These are phyloP conservation scores for Cataglyphis cursor DNA, from an alignment of 2,888 invertebrate genomes.

Conservation along the genomic window DNA sequence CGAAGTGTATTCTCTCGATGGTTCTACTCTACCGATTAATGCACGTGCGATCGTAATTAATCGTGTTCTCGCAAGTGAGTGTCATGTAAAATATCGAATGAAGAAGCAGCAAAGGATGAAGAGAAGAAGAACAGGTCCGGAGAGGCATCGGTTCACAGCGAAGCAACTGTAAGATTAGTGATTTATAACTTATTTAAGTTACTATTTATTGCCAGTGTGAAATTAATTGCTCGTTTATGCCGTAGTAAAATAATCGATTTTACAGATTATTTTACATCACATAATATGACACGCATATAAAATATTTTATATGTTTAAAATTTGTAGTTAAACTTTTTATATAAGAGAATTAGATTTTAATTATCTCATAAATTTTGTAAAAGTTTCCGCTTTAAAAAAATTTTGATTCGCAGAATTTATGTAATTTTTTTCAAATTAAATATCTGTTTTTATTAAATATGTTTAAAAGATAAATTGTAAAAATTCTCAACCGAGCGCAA, in stretches of 20 bases:
- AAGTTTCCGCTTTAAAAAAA: background rate
- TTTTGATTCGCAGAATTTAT: background rate
- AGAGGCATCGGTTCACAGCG: background rate
- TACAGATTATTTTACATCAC: background rate
- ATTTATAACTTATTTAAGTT: background rate
- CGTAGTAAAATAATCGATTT: background rate
- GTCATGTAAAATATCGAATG: background rate
- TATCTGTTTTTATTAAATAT: background rate
- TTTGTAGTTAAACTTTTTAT: background rate
- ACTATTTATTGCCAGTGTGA: background rate
- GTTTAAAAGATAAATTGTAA: background rate
- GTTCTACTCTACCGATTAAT: background rate
- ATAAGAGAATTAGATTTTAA: background rate
- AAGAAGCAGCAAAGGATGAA: background rate
- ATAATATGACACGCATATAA: background rate
- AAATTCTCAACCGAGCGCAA: background rate
- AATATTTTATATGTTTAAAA: conserved; percentile 1
- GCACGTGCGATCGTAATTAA: background rate
- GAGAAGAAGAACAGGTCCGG: background rate
- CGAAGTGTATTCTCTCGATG: background rate
- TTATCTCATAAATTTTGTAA: background rate
- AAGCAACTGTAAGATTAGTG: background rate
- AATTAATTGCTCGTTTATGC: background rate
- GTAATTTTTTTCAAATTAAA: background rate
- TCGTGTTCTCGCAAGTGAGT: no score